phyloP scores from a whole-genome alignment of 2,797 vertebrate genomes.

The Channallabes apus region DNA sequence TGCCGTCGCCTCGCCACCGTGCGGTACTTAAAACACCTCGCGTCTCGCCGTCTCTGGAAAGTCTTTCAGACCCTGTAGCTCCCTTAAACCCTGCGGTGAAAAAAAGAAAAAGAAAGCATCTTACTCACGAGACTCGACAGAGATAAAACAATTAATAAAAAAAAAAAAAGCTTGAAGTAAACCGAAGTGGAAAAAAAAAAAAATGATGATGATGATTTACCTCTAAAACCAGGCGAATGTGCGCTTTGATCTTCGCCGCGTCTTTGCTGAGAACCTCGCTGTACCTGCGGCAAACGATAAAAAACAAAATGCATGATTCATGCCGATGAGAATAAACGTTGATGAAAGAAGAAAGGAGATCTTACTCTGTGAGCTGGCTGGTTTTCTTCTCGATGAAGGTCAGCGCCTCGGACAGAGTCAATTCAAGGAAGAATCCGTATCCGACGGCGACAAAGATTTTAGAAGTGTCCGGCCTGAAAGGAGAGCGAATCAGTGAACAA shows the following conservation, averaged over 20 bases:
- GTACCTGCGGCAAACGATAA: conserved; percentile 69
- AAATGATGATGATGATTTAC: conserved; percentile 62
- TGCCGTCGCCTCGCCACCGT: too few species aligned
- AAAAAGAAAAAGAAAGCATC: neutral
- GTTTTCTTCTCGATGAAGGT: conserved; percentile 86
- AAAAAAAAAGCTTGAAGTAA: neutral
- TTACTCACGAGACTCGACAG: neutral
- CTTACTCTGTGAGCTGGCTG: conserved; percentile 82
- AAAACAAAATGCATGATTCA: neutral
- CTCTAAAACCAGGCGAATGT: conserved; percentile 89
- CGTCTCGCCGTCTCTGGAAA: conserved; percentile 65
- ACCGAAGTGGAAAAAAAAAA: neutral
- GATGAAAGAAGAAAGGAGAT: conserved; percentile 15
- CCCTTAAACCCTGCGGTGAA: conserved; percentile 78
- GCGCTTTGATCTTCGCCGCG: conserved; percentile 86
- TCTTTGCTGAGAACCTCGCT: conserved; percentile 84
- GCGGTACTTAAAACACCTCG: conserved; percentile 65
- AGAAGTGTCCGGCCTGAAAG: conserved; percentile 78
- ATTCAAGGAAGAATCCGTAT: conserved; percentile 87
- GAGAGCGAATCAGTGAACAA: conserved; percentile 4
- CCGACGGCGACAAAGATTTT: conserved; percentile 83
- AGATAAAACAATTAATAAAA: neutral
- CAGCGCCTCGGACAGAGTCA: conserved; percentile 83
- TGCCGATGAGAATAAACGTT: neutral
- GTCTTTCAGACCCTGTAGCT: conserved; percentile 80